Percentiles rank a stretch among this genome's conserved stretches.
phyloP scores from a whole-genome alignment of 2,888 invertebrate genomes.

The Pandemis heparana region DNA sequence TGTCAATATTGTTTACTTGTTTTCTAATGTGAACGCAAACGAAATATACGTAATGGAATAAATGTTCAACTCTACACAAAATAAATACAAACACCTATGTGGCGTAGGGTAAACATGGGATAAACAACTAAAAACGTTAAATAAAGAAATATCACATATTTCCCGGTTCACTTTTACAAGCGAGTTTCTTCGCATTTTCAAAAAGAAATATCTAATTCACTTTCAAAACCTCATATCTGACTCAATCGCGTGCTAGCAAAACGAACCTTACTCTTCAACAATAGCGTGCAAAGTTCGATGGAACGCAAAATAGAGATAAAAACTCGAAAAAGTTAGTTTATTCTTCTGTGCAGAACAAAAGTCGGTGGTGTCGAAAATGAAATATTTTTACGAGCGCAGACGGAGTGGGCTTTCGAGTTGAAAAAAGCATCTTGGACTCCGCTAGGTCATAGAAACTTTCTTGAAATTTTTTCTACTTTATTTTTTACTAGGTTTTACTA shows the following conservation, averaged over 20 bases:
- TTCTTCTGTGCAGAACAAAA: conserved; percentile 34
- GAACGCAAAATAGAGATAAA: neutral
- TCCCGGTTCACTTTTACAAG: neutral
- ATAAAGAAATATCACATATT: conserved; percentile 3
- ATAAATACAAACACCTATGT: neutral
- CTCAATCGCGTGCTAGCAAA: neutral
- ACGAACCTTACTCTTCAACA: neutral
- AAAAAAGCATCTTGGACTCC: conserved; percentile 6
- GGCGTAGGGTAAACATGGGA: neutral
- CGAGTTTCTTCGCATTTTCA: conserved; percentile 23
- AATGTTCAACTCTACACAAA: neutral
- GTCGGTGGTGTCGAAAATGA: conserved; percentile 38
- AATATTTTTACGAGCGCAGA: conserved; percentile 40
- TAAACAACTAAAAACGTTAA: neutral
- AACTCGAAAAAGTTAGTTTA: neutral
- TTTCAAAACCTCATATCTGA: neutral
- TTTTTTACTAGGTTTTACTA: no score
- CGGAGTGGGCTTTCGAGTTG: conserved; percentile 23
- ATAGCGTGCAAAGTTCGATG: neutral
- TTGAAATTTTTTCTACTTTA: no score
- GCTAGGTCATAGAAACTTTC: conserved; percentile 13
- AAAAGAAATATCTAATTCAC: conserved; percentile 8
- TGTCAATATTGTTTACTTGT: no score
- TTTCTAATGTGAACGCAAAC: no score
- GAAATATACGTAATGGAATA: neutral